Evolutionary conservation across 2,888 invertebrate genomes (phyloP).

Genomic region (Megamerina dolium): DNA sequence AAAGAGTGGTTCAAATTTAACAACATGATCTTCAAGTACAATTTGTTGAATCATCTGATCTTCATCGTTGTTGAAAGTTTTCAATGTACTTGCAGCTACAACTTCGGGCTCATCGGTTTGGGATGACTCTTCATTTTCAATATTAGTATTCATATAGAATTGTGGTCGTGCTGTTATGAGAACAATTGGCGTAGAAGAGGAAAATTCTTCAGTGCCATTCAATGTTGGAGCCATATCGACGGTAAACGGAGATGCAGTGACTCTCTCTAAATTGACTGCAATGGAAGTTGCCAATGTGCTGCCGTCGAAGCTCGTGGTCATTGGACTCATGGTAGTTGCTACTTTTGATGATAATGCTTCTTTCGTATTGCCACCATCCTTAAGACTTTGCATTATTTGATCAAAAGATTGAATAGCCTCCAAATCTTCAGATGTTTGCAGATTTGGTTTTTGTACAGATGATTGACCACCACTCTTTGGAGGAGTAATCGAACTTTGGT

Average conservation of each 20-base stretch:
- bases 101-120: conserved; percentile 3
- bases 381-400: conserved; percentile 42
- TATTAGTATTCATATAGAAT: conserved; percentile 19
- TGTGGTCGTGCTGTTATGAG: conserved; percentile 32
- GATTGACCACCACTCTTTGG: conserved; percentile 15
- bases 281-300: conserved; percentile 30
- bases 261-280: conserved; percentile 24
- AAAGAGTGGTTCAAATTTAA: conserved; percentile 34
- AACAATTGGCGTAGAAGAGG: conserved; percentile 26
- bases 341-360: not conserved
- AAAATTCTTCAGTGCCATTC: conserved; percentile 20
- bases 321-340: conserved; percentile 20
- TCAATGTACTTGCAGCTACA: conserved; percentile 5
- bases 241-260: conserved; percentile 19
- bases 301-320: conserved; percentile 24
- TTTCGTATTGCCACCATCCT: conserved; percentile 25
- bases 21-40: too few species aligned
- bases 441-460: conserved; percentile 17
- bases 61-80: too few species aligned
- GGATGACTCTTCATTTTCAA: conserved; percentile 8
- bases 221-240: conserved; percentile 17
- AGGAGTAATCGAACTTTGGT: conserved; percentile 5
- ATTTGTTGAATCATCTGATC: too few species aligned
- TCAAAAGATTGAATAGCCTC: conserved; percentile 40
- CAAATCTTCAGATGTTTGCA: conserved; percentile 29